Evolutionary conservation across 53 echinoderm and acorn worm genomes (phyloP), one percentile per base, ranked within the genome.

Genomic region (Apostichopus leukothele): DNA sequence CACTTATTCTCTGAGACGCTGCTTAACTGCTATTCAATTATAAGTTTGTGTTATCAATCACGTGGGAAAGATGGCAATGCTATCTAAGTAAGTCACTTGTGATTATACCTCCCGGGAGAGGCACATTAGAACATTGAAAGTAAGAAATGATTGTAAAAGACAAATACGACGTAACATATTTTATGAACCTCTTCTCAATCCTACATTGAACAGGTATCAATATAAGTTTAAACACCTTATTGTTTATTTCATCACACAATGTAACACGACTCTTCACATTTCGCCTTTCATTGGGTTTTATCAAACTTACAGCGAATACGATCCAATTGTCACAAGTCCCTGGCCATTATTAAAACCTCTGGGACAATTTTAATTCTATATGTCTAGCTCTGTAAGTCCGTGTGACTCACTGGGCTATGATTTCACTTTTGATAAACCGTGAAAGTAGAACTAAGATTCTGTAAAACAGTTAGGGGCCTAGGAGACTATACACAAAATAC

Each of bases 281-380:
- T 63, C 63, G 71, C 18, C n/a, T 71, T 71, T 13, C 71, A 71
- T 19, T 71, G 6, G 6, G 6, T 18, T 71, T 71, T 71, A 19
- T 71, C 21, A 21, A 71, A 19, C 20, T 16, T 5, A 71, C 20
- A 19, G 39, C 39, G 59, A 81, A 23, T 81, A 54, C 22, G 81
- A 81, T 53, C 55, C 81, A 25, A 22, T 55, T 59, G 22, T 81
- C 51, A 50, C 25, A 21, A 59, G 51, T 81, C 81, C 81, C 21
- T 81, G 55, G 23, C 55, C n/a, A 81, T 81, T 53, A 81, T 81
- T 81, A 81, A 81, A 20, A 81, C 81, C 81, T 54, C 16, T n/a
- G 81, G 81, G 81, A 55, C 54, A 59, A 54, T 54, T 81, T 81
- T 81, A 59, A 81, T 54, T 53, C 81, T 21, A 2, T n/a, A 51